Evolutionary conservation across 2,888 invertebrate species (phyloP).

Genomic region (Nomada flava): DNA sequence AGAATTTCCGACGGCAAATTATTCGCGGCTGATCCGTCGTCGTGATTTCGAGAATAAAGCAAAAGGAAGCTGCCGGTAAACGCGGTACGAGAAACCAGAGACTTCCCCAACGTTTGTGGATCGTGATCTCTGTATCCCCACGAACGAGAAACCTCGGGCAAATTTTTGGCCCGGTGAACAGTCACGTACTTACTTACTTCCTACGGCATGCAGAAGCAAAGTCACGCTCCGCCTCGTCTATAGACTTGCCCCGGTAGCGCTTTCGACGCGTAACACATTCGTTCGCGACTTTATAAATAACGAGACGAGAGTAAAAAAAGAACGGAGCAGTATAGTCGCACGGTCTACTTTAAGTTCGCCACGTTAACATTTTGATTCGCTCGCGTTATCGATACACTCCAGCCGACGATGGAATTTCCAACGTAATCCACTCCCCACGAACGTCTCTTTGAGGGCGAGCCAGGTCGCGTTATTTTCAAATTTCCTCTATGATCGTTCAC

Average conservation of each 20-base stretch:
- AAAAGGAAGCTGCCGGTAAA: conserved; percentile 33
- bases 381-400: conserved; percentile 25
- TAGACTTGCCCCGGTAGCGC: conserved; percentile 15
- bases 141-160: conserved; percentile 46
- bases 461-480: conserved; percentile 47
- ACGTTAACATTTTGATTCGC: conserved; percentile 30
- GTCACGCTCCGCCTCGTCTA: conserved; percentile 31
- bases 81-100: conserved; percentile 51
- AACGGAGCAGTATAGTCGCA: neutral
- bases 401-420: conserved; percentile 32
- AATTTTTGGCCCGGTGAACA: conserved; percentile 54
- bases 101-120: conserved; percentile 56
- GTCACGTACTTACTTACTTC: conserved; percentile 48
- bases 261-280: conserved; percentile 1
- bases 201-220: conserved; percentile 34
- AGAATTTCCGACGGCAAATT: conserved; percentile 13
- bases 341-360: conserved; percentile 23
- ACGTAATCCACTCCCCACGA: conserved; percentile 25
- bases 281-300: neutral
- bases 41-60: conserved; percentile 36
- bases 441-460: conserved; percentile 35
- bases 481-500: conserved; percentile 49
- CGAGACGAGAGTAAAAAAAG: neutral
- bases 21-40: conserved; percentile 12
- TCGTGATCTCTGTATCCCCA: conserved; percentile 53